Evolutionary conservation across 2,797 vertebrate species (phyloP), one percentile per base, ranked within the genome.

Genomic region (Staurois parvus): DNA sequence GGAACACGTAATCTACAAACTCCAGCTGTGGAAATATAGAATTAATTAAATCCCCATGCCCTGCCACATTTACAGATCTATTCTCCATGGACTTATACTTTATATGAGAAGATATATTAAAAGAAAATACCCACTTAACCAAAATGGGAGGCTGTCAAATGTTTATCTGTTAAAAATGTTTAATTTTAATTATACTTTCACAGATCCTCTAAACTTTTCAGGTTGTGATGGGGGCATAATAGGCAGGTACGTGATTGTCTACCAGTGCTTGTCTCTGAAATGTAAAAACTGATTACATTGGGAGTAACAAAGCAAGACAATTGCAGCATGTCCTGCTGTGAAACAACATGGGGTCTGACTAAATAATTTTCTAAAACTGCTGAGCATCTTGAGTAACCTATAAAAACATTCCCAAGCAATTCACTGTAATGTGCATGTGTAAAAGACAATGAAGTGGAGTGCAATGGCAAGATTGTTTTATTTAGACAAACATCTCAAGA

Each of bases 1-100:
- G 97, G 87, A 99, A 99, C 88, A 99, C 97, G 0, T 99, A 99
- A 52, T 98, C 97, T 90, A 99, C 96, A 29, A 99, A 98, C 93
- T 99, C 98, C 95, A 98, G 95, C 98, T 99, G 92, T 73, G 37
- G 45, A 3, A 40, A 82, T 67, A 77, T 12, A 69, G 26, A 19
- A 34, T n/a, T 6, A 64, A 52, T 52, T 15, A 19, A 52, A 17
- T 52, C 17, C 19, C 48, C 48, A 52, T 19, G 17, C 4, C 17
- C 48, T 19, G 1, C 13, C 1, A 19, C 48, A 52, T 19, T 52
- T 52, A 52, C 48, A 52, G 48, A 17, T 19, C 48, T 52, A 52
- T 52, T 13, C 45, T 48, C 4, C 8, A 9, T 9, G 37, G 7
- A 37, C 13, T 15, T 15, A 45, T 12, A 13, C 9, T 12, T 45